Evolutionary conservation across 1,140 invertebrate genomes (phyloP).

Genomic region (Dendroctonus valens): DNA sequence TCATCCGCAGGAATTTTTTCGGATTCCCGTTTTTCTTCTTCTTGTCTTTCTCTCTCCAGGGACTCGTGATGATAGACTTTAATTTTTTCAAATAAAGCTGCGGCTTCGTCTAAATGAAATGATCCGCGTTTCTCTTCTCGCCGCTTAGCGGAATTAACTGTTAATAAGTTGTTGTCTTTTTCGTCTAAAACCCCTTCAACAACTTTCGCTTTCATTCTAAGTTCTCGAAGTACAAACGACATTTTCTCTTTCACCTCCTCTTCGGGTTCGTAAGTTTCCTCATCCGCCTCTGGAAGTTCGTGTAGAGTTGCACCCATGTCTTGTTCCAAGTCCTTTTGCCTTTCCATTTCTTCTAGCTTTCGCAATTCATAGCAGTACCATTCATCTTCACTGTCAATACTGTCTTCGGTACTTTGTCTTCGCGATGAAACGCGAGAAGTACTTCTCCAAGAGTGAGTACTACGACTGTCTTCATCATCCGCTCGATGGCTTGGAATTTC

Average conservation of each 20-base stretch:
- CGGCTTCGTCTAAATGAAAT: constrained; percentile 39
- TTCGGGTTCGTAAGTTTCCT: constrained; percentile 58
- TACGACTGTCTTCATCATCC: constrained; percentile 80
- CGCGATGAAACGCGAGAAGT: constrained; percentile 82
- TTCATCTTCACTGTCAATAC: constrained; percentile 90
- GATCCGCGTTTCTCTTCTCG: constrained; percentile 44
- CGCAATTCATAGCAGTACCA: constrained; percentile 88
- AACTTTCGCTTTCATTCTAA: constrained; percentile 65
- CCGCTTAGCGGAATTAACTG: constrained; percentile 51
- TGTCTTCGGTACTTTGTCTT: constrained; percentile 87
- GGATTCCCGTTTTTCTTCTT: constrained; percentile 38
- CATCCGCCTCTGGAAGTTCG: constrained; percentile 57
- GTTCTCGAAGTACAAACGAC: constrained; percentile 71
- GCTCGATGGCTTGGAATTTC: constrained; percentile 73
- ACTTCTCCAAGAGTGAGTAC: constrained; percentile 82
- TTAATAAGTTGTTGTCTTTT: constrained; percentile 45
- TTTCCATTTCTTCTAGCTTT: constrained; percentile 83
- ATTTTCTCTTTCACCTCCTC: constrained; percentile 74
- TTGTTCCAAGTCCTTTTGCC: constrained; percentile 65
- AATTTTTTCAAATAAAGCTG: constrained; percentile 52
- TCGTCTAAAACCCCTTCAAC: constrained; percentile 46
- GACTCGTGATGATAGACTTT: constrained; percentile 52
- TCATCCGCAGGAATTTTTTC: constrained; percentile 51
- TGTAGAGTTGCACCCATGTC: constrained; percentile 61
- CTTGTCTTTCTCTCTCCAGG: constrained; percentile 38